Evolutionary conservation across 2,797 vertebrate species (phyloP), one percentile per base, ranked within the genome.

Genomic region (Rhinophrynus dorsalis): DNA sequence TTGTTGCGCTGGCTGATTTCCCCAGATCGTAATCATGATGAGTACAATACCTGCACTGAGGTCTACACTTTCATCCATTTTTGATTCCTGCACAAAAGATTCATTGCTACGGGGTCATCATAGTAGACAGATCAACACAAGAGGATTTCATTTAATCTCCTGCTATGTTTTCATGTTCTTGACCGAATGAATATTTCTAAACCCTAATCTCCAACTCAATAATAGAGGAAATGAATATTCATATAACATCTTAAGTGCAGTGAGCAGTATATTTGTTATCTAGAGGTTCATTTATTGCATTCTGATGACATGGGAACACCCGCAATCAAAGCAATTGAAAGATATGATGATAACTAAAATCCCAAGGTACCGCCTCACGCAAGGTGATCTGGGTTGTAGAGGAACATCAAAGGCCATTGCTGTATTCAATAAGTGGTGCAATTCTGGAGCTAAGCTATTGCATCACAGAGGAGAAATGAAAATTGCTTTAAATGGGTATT

Each of bases 11-110:
- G 76, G 62, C 76, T 70, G 66, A 10, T 42, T 0, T 5, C 65
- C 75, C 78, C 67, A 69, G 72, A 66, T 81, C 73, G 67, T 74
- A 68, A 68, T 76, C 67, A 75, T 30, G 1, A 33, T 61, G 68
- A 47, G 58, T 15, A 62, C 58, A 70, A 62, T 70, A 70, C 50
- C 48, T 35, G 23, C 21, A 55, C 37, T 62, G 44, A 45, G 51
- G 27, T 45, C 48, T 70, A 62, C 57, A 44, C 74, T 54, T 35
- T 75, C 75, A 63, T 74, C 57, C 18, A 63, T 33, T 24, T 17
- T n/a, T 38, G 70, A 10, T 38, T 67, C 33, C 57, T 66, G 63
- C 7, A 54, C 42, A 70, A 70, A 33, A 47, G 32, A 15, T 45
- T 52, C 56, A 55, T 55, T 61, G 37, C 57, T 26, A 30, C 18